Conservation (phyloP, 2,888 invertebrate genomes). For the Entomobrya multifasciata region DNA sequence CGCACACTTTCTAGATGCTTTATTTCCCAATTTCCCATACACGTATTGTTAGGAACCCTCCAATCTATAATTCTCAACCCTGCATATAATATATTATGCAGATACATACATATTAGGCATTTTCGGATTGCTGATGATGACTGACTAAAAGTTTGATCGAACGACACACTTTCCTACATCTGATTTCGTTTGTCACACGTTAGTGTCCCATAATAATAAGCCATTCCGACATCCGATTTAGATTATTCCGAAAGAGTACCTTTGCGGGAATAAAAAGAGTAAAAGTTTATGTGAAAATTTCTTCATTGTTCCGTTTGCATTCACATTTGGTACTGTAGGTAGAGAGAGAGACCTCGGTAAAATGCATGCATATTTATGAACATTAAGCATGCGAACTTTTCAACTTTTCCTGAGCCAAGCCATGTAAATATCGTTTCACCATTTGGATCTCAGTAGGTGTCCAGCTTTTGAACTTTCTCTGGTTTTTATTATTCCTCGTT, state of each 20-base stretch:
- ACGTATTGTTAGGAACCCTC: background rate
- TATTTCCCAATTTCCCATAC: background rate
- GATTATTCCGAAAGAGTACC: slow-evolving; percentile 39
- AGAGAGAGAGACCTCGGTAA: background rate
- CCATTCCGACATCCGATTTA: slow-evolving; percentile 56
- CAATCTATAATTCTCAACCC: too few relatives aligned
- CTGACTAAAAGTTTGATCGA: slow-evolving; percentile 66
- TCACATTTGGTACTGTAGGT: background rate
- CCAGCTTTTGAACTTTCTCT: slow-evolving; percentile 38
- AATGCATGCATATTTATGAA: background rate
- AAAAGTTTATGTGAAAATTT: background rate
- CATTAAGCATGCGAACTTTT: background rate
- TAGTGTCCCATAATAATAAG: slow-evolving; percentile 64
- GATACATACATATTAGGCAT: background rate
- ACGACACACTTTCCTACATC: slow-evolving; percentile 70
- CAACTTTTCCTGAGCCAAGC: background rate
- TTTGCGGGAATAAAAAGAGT: background rate
- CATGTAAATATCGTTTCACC: slow-evolving; percentile 39
- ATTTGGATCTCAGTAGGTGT: slow-evolving; percentile 56
- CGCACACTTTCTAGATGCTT: background rate
- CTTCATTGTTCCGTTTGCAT: background rate
- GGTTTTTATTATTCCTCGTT: slow-evolving; percentile 11
- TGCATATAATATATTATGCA: too few relatives aligned
- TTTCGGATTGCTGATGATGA: too few relatives aligned
- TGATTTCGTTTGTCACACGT: slow-evolving; percentile 66